phyloP scores from a whole-genome alignment of 2,113 vertebrate genomes.

The Campylomormyrus numenius region DNA sequence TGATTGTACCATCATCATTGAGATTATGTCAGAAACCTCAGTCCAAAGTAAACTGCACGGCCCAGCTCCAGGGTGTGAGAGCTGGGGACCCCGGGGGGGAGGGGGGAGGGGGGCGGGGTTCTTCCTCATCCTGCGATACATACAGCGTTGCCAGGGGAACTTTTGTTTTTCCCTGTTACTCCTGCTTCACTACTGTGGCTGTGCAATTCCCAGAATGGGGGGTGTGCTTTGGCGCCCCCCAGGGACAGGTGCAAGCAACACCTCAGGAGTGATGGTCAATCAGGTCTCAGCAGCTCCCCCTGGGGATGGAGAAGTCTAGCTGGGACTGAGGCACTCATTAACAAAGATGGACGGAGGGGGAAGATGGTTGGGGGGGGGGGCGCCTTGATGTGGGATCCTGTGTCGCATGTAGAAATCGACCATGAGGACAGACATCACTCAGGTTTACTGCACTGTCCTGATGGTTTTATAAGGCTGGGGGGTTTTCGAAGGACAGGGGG shows the following conservation, averaged over 20 bases:
- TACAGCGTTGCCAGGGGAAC: background rate
- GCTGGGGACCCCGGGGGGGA: background rate
- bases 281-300: background rate
- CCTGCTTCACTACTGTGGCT: background rate
- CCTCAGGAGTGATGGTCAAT: background rate
- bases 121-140: background rate
- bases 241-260: background rate
- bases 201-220: background rate
- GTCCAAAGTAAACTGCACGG: background rate
- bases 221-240: background rate
- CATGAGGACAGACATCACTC: constrained; percentile 8
- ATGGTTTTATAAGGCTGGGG: constrained; percentile 24
- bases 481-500: background rate
- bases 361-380: background rate
- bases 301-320: background rate
- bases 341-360: background rate
- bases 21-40: background rate
- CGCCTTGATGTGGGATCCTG: constrained; percentile 28
- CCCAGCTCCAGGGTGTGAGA: background rate
- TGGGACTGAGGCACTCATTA: constrained; percentile 15
- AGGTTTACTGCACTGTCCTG: constrained; percentile 1
- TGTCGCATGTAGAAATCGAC: constrained; percentile 9
- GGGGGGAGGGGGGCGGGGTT: background rate
- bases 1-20: background rate
- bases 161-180: background rate